Evolutionary conservation across 2,888 invertebrate species (phyloP), one percentile per base, ranked within the genome.

Genomic region (Rhagonycha fulva): DNA sequence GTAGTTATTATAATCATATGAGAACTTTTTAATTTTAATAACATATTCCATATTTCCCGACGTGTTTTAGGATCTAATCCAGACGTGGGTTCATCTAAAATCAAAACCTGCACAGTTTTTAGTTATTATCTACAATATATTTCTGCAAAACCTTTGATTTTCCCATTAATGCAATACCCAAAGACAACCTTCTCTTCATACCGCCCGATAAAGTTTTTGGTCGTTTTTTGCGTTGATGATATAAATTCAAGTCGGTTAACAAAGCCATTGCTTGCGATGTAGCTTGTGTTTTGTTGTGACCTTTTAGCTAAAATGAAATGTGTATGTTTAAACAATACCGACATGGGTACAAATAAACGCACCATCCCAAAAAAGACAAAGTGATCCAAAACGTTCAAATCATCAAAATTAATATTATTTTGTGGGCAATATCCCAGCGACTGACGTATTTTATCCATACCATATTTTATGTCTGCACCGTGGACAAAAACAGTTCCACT

Each of bases 61-160:
- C 97, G 90, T 3, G 96, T 95, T 85, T 96, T 95, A 1, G 97
- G 96, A 88, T 98, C 98, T 84, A 98, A 92, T 7, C 98, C 98
- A 0, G 97, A 95, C 0, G 97, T 97, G 12, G 95, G 95, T 84
- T 95, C 96, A 84, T 96, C 96, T 80, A 96, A 88, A 78, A 94
- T 90, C 71, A 94, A 81, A 19, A 88, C 88, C 85, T 86, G 70
- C 1, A 10, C 71, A 86, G 87, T 72, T 72, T 82, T 80, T 68
- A 26, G 23, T 7, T 11, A 12, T 28, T 28, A 10, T 47, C 7
- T 9, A 2, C n/a, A 47, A 7, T n/a, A 7, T 7, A 47, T 47
- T 7, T 5, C n/a, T n/a, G 28, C 9, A 24, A 14, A 11, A 68
- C 77, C 75, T 79, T 91, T 11, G 96, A 94, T 79, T 92, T 92